phyloP scores from a whole-genome alignment of 2,797 vertebrate species.

The Merluccius polli region DNA sequence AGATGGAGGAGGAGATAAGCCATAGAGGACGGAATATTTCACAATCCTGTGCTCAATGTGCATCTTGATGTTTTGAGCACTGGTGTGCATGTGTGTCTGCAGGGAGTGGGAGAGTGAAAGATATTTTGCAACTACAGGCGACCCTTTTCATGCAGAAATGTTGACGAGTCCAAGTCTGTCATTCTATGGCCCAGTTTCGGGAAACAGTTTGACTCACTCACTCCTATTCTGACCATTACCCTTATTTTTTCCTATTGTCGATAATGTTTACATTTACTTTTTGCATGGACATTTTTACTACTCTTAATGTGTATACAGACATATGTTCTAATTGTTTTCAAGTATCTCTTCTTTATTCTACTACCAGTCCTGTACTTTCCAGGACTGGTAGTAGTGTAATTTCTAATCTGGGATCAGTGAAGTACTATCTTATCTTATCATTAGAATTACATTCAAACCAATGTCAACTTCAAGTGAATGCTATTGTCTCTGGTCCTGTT shows the following conservation, averaged over 20 bases:
- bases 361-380: neutral
- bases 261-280: no score
- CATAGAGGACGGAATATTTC: no score
- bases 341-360: neutral
- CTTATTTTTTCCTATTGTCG: no score
- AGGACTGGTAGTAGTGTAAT: neutral
- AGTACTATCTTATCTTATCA: neutral
- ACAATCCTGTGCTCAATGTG: no score
- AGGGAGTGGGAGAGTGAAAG: neutral
- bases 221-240: neutral
- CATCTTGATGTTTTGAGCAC: neutral
- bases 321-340: neutral
- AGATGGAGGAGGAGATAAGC: neutral
- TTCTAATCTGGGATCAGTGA: neutral
- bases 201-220: neutral
- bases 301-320: neutral
- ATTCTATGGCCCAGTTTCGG: neutral
- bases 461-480: neutral
- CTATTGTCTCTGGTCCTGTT: neutral
- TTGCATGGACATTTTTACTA: no score
- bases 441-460: neutral
- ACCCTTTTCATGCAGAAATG: neutral
- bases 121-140: neutral
- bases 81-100: neutral
- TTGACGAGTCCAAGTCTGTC: neutral